Evolutionary conservation across 2,113 vertebrate species (phyloP), one percentile per base, ranked within the genome.

Genomic region (Ceyx melanurus): DNA sequence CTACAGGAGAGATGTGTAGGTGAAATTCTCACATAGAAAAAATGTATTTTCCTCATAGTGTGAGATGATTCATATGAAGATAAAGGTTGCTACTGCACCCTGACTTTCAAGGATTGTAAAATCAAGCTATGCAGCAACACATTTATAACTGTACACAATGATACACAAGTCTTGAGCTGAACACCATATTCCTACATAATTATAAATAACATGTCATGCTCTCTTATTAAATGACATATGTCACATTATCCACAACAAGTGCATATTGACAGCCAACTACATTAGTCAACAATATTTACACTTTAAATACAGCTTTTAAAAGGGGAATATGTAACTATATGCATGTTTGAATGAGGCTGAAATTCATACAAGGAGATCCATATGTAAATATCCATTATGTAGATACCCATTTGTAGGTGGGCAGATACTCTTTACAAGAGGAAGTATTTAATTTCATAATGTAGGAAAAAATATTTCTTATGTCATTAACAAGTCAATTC

Each of bases 211-310:
- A 57, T 31, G 6, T 53, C 85, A 85, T 87, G 83, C 54, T 91
- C 43, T 87, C 67, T 93, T 93, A 87, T 89, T 89, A 92, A 96
- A 74, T 89, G 82, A 57, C 78, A 87, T 87, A 93, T 92, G 86
- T 92, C 82, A 88, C 35, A 53, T 83, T 95, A 93, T 64, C 74
- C 42, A 16, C 88, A 89, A 76, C 67, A 68, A 96, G 75, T 88
- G 60, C 43, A 22, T 89, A 89, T 70, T 92, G 87, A 93, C 84
- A 87, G 82, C 82, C 82, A 91, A 48, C 60, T 67, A 77, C 28
- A 80, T 89, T 96, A 96, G 71, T 45, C 92, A 89, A 91, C 78
- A 92, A 76, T 94, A 95, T 95, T 96, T 96, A 89, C 82, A 80
- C 46, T 85, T 88, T 85, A 91, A 93, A 93, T 91, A 71, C 64